Base-by-base conservation (phyloP, 2,888 invertebrate genomes). In the Acanthoscelides obtectus region DNA sequence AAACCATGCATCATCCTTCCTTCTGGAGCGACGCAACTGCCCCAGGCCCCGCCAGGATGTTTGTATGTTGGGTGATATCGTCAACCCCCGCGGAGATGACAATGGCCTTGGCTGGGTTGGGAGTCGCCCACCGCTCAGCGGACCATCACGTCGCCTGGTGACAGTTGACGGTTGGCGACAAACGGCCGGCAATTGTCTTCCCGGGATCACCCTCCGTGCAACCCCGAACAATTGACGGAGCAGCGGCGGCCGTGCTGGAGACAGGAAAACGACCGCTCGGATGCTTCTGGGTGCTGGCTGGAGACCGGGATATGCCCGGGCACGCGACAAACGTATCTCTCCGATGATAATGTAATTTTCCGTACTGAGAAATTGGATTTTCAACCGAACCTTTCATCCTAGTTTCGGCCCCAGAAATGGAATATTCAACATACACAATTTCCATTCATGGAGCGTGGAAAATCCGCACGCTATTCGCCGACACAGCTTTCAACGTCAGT, bases 181-280 rank as follows among this genome's bases (percentile, higher is more conserved):
- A 45, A 45, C 45, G 45, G 45, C 74, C 73, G 72, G 69, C 45
- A 17, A 45, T 45, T 45, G 45, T 45, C 45, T 45, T 25, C 45
- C 45, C 73, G 77, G 76, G 77, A 74, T 79, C 81, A 81, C 81
- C 81, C 81, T 80, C 81, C 80, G 78, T 81, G 80, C 80, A 81
- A 81, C 81, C 81, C 81, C 79, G 78, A 45, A 45, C 45, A 45
- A 45, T 45, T 17, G 45, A 45, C 45, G 72, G 74, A 72, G 72
- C 45, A 17, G 17, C 45, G 72, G 74, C 73, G 72, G 75, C 78
- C 75, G 77, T 45, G n/a, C n/a, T n/a, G 45, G 25, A 25, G 6
- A 25, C 45, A 4, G 17, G 45, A 12, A 45, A 45, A 45, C 45
- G 45, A 45, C 45, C 6, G 45, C 45, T 45, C 45, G 45, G 5